Evolutionary conservation across 1,140 invertebrate genomes (phyloP).

Genomic region (Drosophila kohkoa): DNA sequence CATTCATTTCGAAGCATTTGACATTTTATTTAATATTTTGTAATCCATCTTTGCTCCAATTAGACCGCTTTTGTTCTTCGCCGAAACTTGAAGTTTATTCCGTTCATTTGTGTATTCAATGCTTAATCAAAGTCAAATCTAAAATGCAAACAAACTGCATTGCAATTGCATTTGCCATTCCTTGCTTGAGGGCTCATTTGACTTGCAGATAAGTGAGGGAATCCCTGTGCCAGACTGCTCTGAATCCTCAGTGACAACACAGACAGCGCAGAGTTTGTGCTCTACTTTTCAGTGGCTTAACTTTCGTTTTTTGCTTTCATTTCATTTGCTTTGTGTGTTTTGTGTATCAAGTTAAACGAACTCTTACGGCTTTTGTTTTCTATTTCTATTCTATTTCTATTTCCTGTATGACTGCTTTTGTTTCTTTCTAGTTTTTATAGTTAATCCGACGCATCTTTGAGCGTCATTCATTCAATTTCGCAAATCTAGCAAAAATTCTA

Average conservation of each 20-base stretch:
- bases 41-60: constrained; percentile 8
- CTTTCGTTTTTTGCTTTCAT: constrained; percentile 30
- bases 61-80: neutral
- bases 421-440: neutral
- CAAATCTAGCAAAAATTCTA: constrained; percentile 46
- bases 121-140: constrained; percentile 38
- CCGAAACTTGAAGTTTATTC: neutral
- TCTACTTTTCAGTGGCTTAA: constrained; percentile 40
- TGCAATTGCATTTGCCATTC: constrained; percentile 27
- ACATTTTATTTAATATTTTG: constrained; percentile 31
- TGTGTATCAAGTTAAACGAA: constrained; percentile 4
- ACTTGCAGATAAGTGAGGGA: constrained; percentile 27
- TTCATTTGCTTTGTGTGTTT: too few species aligned
- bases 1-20: constrained; percentile 43
- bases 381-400: constrained; percentile 24
- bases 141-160: constrained; percentile 22
- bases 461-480: constrained; percentile 36
- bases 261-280: constrained; percentile 1
- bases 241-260: constrained; percentile 33
- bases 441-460: constrained; percentile 26
- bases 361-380: constrained; percentile 18
- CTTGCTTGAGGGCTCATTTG: constrained; percentile 26
- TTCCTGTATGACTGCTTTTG: constrained; percentile 22
- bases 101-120: neutral
- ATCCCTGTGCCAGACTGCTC: constrained; percentile 3